phyloP scores from a whole-genome alignment of 2,113 vertebrate species.

The Pseudorhombus dupliciocellatus region DNA sequence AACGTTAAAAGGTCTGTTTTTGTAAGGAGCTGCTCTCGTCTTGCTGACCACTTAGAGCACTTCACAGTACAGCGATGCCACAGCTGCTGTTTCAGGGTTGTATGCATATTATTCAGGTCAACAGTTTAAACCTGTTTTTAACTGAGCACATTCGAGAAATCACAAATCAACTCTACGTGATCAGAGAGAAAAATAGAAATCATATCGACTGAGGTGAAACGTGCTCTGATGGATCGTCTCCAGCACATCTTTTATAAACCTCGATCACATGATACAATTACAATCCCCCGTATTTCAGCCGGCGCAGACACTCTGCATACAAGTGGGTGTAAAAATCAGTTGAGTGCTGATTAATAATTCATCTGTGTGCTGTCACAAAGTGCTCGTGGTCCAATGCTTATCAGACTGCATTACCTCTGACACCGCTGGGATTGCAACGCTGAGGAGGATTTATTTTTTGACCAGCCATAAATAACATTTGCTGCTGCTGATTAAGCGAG shows the following conservation, averaged over 20 bases:
- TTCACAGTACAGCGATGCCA: not conserved
- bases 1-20: too few species aligned
- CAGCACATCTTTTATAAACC: not conserved
- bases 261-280: not conserved
- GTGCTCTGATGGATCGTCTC: not conserved
- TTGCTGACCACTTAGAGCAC: too few species aligned
- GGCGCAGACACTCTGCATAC: not conserved
- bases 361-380: slow-evolving; percentile 38
- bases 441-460: slow-evolving; percentile 30
- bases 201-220: not conserved
- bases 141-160: slow-evolving; percentile 15
- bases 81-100: slow-evolving; percentile 11
- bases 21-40: too few species aligned
- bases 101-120: slow-evolving; percentile 43
- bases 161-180: slow-evolving; percentile 24
- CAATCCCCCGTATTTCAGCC: not conserved
- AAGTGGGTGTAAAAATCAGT: slow-evolving; percentile 41
- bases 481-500: slow-evolving; percentile 19
- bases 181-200: slow-evolving; percentile 22
- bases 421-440: slow-evolving; percentile 12
- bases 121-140: slow-evolving; percentile 43
- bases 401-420: slow-evolving; percentile 37
- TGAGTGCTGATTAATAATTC: slow-evolving; percentile 53
- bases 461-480: slow-evolving; percentile 23
- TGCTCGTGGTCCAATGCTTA: slow-evolving; percentile 28